phyloP scores from a whole-genome alignment of 2,797 vertebrate species.

The Argya squamiceps region DNA sequence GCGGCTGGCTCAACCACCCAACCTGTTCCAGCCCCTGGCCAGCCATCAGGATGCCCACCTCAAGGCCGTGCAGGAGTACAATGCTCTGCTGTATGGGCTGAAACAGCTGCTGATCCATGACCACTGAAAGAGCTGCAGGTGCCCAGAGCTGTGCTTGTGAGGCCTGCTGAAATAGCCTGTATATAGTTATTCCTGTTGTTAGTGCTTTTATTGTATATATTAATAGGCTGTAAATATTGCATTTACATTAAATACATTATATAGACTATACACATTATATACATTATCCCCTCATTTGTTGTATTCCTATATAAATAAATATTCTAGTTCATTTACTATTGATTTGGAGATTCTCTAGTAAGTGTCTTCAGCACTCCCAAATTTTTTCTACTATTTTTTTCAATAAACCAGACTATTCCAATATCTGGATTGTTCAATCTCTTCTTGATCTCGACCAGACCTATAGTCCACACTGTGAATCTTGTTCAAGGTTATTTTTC shows the following conservation, averaged over 20 bases:
- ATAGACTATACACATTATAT: neutral
- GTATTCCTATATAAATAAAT: too few species aligned
- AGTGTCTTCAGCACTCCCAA: accelerated
- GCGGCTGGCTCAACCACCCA: too few species aligned
- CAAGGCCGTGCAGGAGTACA: too few species aligned
- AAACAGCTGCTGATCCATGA: too few species aligned
- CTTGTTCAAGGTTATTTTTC: neutral
- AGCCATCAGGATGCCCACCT: too few species aligned
- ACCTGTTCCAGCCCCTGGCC: too few species aligned
- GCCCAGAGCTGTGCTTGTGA: too few species aligned
- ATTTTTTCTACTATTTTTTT: neutral
- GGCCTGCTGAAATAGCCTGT: too few species aligned
- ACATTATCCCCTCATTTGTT: neutral
- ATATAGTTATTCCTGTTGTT: too few species aligned
- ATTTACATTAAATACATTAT: neutral
- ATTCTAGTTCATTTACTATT: neutral
- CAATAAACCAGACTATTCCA: accelerated
- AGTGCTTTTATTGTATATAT: neutral
- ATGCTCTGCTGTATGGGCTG: too few species aligned
- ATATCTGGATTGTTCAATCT: neutral
- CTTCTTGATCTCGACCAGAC: accelerated
- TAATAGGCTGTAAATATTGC: neutral
- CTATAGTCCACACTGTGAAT: neutral
- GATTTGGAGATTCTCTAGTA: accelerated
- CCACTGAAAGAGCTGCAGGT: too few species aligned